Percentiles rank a stretch among this genome's conserved stretches.
Conservation (phyloP, 2,113 vertebrate genomes). For the Apistogramma diplotaenia region DNA sequence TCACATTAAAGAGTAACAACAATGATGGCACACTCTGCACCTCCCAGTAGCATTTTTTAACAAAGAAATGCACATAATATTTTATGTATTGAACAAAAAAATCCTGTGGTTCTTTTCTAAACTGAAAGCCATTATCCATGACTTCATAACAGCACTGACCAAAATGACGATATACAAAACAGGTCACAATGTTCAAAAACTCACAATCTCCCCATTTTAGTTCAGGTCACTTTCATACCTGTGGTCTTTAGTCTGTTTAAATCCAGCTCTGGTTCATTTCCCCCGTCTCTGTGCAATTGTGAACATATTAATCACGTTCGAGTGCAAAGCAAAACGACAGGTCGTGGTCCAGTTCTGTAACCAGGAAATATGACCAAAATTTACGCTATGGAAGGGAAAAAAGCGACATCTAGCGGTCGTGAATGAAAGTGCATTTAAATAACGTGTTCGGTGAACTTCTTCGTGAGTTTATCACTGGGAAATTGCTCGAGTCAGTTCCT, state of each 20-base stretch:
- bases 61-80: neutral
- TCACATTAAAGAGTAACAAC: slow-evolving; percentile 65
- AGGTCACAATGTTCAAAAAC: neutral
- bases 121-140: neutral
- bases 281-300: neutral
- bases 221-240: neutral
- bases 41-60: neutral
- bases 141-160: neutral
- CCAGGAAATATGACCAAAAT: too few relatives aligned
- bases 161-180: neutral
- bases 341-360: too few relatives aligned
- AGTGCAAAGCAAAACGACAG: neutral
- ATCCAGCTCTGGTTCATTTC: neutral
- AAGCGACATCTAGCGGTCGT: too few relatives aligned
- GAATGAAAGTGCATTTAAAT: too few relatives aligned
- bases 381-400: too few relatives aligned
- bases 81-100: neutral
- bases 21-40: neutral
- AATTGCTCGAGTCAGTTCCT: too few relatives aligned
- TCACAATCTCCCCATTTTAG: neutral
- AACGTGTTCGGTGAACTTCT: too few relatives aligned
- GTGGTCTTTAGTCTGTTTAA: neutral
- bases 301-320: neutral
- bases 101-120: neutral
- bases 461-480: too few relatives aligned